phyloP scores from a whole-genome alignment of 2,113 vertebrate species.

The Hystrix brachyura region DNA sequence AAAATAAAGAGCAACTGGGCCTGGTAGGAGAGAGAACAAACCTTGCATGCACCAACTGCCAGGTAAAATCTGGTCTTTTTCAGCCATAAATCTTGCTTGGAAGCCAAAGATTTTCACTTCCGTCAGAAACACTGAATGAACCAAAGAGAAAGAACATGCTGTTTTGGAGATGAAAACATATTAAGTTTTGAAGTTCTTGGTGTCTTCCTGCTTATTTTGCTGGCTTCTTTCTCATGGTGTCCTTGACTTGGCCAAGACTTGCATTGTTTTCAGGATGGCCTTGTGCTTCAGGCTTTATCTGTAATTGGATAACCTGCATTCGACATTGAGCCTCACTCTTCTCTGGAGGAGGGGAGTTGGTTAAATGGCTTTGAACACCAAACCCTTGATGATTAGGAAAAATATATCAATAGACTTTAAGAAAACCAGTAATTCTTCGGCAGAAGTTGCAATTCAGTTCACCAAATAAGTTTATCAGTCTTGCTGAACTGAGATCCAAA shows the following conservation, averaged over 20 bases:
- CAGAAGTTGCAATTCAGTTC: neutral
- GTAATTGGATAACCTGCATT: neutral
- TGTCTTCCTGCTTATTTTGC: slow-evolving; percentile 44
- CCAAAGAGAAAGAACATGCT: slow-evolving; percentile 73
- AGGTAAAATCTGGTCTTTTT: slow-evolving; percentile 79
- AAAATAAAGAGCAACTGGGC: slow-evolving; percentile 75
- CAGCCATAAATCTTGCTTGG: slow-evolving; percentile 79
- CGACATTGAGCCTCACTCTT: neutral
- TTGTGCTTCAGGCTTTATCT: slow-evolving; percentile 14
- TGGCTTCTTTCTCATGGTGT: slow-evolving; percentile 35
- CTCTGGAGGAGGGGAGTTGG: neutral
- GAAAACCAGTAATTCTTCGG: neutral
- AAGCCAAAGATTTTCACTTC: slow-evolving; percentile 69
- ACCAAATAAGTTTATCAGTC: neutral
- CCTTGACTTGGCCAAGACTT: neutral
- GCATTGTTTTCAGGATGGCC: neutral
- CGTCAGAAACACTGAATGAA: slow-evolving; percentile 70
- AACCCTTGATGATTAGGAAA: neutral
- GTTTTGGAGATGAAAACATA: slow-evolving; percentile 68
- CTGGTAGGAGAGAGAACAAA: slow-evolving; percentile 62
- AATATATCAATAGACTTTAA: neutral
- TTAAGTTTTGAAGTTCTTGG: slow-evolving; percentile 31
- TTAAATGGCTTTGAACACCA: neutral
- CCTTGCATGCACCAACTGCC: slow-evolving; percentile 36
- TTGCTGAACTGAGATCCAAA: neutral